Evolutionary conservation across 1,140 invertebrate species (phyloP), one percentile per base, ranked within the genome.

Genomic region (Teleopsis dalmanni): DNA sequence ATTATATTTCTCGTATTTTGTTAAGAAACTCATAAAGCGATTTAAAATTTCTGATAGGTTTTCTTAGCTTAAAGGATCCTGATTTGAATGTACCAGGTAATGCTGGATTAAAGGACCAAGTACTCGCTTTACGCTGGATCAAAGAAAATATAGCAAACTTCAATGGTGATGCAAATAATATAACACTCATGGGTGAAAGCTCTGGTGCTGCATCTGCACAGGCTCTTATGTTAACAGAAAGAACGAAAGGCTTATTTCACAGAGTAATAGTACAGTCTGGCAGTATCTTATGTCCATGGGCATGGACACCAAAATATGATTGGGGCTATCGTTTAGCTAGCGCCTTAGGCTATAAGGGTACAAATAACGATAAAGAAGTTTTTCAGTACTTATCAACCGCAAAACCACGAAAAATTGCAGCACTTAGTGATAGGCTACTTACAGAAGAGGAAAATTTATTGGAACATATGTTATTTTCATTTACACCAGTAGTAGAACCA

Each of bases 141-240:
- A 72, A 78, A 57, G 70, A 75, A 21, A 83, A 85, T 53, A 83
- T 84, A n/a, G 57, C 72, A 33, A 55, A 65, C 49, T 77, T 76
- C 49, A 75, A 75, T 34, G 74, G 75, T 3, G 68, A 76, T 55
- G 69, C 74, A 9, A 60, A 72, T 18, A 71, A 66, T 27, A 60
- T 76, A 4, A 75, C 75, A 0, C 22, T 76, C 0, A 66, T 73
- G 54, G 75, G 75, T 0, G 64, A 72, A n/a, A 73, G 72, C 27
- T 73, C 75, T 1, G 75, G 75, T 0, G 70, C 54, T 2, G 71
- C 63, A 0, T 71, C 68, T 18, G 64, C 72, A 1, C 67, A 75
- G 25, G 72, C 80, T 48, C 78, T 83, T 57, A 69, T 81, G 53
- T 50, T 82, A 3, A 78, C 73, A 53, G 58, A 61, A 13, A 56